Base-by-base conservation (phyloP, 1,140 invertebrate genomes). In the Globodera rostochiensis region DNA sequence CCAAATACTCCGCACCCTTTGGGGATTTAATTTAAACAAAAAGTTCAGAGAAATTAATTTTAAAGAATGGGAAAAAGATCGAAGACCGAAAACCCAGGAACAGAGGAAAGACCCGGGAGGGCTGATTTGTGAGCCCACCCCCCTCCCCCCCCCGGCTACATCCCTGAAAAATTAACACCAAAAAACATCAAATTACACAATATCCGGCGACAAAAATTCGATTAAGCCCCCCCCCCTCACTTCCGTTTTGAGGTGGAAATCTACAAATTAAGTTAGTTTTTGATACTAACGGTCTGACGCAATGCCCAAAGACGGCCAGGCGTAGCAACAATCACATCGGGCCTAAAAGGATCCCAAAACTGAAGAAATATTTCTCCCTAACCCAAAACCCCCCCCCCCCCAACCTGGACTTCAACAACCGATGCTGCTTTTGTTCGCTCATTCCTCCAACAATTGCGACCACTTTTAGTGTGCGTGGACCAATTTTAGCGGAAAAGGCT, bases 261-360 rank as follows among this genome's bases (percentile, higher is more conserved):
- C 36, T 36, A 36, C 36, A 36, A 36, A 36, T 36, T 36, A 25
- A 25, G 25, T 46, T 80, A 45, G 25, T 5, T 66, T 5, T 19
- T 19, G 67, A 77, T 13, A 77, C 73, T 75, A 25, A 60, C 80
- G 15, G 45, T 84, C 69, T 83, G 49, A 69, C 84, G 71, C 46
- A 98, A 91, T 91, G 98, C 95, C 96, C 96, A 98, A 25, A 98
- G 92, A 73, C 97, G 91, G 4, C 97, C 97, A 1, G 97, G 96
- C 19, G 97, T 98, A 0, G 95, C 96, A 71, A 99, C 95, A 21
- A 98, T 93, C 84, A 99, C 94, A 89, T 98, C 95, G 0, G 97
- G 97, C 67, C 93, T 71, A 47, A 71, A 70, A 70, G 36, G 36
- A n/a, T 19, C 8, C 19, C 19, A 70, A 70, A 70, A 13, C 8